Evolutionary conservation across 1,140 invertebrate genomes (phyloP), one percentile per base, ranked within the genome.

Genomic region (Dreissena rostriformis): DNA sequence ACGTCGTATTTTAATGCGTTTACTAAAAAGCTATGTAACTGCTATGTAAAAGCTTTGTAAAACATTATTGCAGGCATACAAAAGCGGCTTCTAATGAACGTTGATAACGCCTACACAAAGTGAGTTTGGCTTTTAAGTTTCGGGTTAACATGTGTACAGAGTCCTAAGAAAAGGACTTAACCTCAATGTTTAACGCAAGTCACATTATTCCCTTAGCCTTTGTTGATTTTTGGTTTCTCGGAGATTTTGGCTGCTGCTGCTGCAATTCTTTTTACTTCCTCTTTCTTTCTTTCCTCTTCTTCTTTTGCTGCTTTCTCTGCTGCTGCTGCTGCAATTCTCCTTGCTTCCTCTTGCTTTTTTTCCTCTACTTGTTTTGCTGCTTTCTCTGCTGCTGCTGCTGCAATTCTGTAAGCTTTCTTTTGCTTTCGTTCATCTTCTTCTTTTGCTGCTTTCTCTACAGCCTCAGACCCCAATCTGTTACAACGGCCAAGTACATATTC

Each of bases 401-500:
- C 55, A 14, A 14, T 57, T 57, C 55, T n/a, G 57, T 2, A n/a
- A n/a, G 19, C 2, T 5, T n/a, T n/a, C 4, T 63, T n/a, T 2
- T 24, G 2, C 19, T 63, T 63, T 63, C 19, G 2, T 11, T 63
- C 24, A 5, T 24, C 19, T n/a, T n/a, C 11, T 19, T 19, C 24
- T n/a, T 63, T n/a, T 63, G 19, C 61, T 19, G 2, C 39, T 39
- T 39, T 39, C 39, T 39, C 39, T 5, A 8, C 39, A 39, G 39
- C 39, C 39, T 5, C 70, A 65, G 14, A 63, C 68, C 11, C 55
- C 71, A 19, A 81, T 68, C 29, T 72, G 22, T 14, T 73, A 39
- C 19, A 81, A 55, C 28, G 70, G 49, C n/a, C 57, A 71, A 53
- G 61, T 53, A 8, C 73, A 17, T 0, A 1, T 10, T 39, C 65